Evolutionary conservation across 2,113 vertebrate genomes (phyloP).

Genomic region (Empidonax alnorum): DNA sequence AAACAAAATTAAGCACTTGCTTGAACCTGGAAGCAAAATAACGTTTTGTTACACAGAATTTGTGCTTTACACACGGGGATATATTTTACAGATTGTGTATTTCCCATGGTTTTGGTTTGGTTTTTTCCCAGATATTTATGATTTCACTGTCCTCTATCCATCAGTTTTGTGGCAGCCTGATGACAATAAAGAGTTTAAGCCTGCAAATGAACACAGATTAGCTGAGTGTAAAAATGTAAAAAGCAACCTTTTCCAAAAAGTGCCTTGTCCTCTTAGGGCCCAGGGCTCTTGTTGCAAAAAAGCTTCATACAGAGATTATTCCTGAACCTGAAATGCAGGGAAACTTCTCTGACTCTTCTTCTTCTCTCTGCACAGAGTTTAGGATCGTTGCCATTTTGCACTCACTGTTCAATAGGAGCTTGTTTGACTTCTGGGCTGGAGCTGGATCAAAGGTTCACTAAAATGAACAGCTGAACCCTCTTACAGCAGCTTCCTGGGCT

Average conservation of each 20-base stretch:
- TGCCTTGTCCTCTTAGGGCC: not conserved
- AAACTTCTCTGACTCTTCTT: not conserved
- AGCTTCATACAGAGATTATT: not conserved
- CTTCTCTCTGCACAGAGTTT: not conserved
- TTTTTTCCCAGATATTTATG: not conserved
- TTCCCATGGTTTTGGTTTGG: not conserved
- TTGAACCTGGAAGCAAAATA: not conserved
- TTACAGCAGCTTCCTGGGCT: not conserved
- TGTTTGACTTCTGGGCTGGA: slow-evolving; percentile 1
- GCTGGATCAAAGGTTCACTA: not conserved
- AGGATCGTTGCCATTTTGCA: not conserved
- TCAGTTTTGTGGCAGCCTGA: not conserved
- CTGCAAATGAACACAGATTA: not conserved
- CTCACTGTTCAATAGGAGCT: not conserved
- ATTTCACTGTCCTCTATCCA: not conserved
- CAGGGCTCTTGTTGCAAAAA: not conserved
- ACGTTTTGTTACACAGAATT: not conserved
- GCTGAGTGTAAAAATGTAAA: not conserved
- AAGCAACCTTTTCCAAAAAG: not conserved
- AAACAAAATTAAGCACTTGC: not conserved
- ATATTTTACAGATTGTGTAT: not conserved
- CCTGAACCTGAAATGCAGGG: not conserved
- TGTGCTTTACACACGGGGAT: not conserved
- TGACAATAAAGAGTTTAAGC: not conserved
- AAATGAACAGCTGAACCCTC: not conserved